Evolutionary conservation across 2,113 vertebrate species (phyloP).

Genomic region (Fregata magnificens): DNA sequence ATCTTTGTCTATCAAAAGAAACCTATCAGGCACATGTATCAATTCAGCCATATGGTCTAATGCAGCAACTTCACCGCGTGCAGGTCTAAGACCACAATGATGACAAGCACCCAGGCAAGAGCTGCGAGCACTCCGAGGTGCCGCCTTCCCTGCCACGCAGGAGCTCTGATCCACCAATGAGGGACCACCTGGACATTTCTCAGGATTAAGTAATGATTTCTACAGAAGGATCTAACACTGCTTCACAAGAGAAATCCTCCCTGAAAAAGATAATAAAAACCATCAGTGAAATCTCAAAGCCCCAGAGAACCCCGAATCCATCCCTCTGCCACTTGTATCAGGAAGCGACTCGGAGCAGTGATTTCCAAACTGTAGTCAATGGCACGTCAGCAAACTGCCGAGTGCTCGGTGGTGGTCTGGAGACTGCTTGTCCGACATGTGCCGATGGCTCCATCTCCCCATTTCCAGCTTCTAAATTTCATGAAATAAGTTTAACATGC

Average conservation of each 20-base stretch:
- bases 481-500: background rate
- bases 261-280: background rate
- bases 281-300: background rate
- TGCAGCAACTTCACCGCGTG: rapidly evolving
- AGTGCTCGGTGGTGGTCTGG: background rate
- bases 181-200: background rate
- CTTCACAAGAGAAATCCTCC: background rate
- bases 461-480: background rate
- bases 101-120: background rate
- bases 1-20: background rate
- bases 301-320: background rate
- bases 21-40: background rate
- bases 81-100: background rate
- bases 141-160: background rate
- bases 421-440: rapidly evolving
- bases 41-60: rapidly evolving
- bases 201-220: background rate
- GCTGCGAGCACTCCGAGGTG: background rate
- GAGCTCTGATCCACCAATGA: background rate
- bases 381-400: background rate
- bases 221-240: background rate
- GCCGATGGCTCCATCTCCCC: background rate
- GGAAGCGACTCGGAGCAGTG: background rate
- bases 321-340: background rate
- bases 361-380: background rate